A percentile compares a stretch with the other conserved stretches of the same genome.
Evolutionary conservation across 2,113 vertebrate species (phyloP).

Genomic region (Manacus vitellinus): DNA sequence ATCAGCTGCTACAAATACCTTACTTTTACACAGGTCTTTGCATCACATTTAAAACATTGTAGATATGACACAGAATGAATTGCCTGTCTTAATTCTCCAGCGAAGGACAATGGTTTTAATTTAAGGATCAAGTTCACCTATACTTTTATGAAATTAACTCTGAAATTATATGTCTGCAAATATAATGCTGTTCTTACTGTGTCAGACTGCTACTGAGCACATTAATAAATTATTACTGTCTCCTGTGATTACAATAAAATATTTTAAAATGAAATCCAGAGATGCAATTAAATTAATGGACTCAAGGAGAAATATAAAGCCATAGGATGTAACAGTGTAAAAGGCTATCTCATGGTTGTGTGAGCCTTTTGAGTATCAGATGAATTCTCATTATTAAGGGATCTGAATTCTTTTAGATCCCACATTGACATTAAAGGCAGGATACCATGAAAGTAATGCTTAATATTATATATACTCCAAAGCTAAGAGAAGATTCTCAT

Average conservation of each 20-base stretch:
- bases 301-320: conserved; percentile 31
- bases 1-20: neutral
- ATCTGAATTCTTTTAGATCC: conserved; percentile 3
- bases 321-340: neutral
- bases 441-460: neutral
- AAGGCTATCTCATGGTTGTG: conserved; percentile 7
- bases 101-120: conserved; percentile 27
- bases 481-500: neutral
- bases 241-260: conserved; percentile 33
- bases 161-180: conserved; percentile 39
- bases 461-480: neutral
- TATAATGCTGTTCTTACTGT: neutral
- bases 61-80: neutral
- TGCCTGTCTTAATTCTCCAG: neutral
- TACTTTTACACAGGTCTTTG: neutral
- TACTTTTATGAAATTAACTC: conserved; percentile 33
- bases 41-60: conserved; percentile 8
- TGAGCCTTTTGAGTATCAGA: conserved; percentile 2
- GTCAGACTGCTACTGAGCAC: neutral
- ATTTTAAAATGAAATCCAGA: conserved; percentile 39
- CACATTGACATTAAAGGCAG: conserved; percentile 3
- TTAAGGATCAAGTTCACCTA: conserved; percentile 32
- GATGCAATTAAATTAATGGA: conserved; percentile 57
- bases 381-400: conserved; percentile 27
- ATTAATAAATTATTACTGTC: conserved; percentile 46